These are phyloP conservation scores for Phorcus lineatus DNA, from an alignment of 2,888 invertebrate genomes.

Conservation along the genomic window DNA sequence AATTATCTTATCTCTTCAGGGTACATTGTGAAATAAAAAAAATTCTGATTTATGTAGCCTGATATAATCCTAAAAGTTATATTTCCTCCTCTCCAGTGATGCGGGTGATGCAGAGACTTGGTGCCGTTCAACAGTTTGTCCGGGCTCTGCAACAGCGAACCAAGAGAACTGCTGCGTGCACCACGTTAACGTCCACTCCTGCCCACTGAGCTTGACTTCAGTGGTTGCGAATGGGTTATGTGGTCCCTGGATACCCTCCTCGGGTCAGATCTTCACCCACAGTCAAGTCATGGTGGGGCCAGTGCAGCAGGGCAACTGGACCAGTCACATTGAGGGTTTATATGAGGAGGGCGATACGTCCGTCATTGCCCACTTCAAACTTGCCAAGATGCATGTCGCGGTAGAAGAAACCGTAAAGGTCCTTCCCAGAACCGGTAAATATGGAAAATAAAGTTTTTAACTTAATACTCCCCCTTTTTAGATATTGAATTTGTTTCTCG, in stretches of 20 bases:
- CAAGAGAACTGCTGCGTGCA: slow-evolving; percentile 64
- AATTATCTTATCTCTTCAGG: no score
- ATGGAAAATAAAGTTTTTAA: no score
- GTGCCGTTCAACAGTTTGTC: slow-evolving; percentile 64
- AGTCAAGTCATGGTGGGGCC: slow-evolving; percentile 59
- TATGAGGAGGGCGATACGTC: slow-evolving; percentile 58
- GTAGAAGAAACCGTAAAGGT: slow-evolving; percentile 55
- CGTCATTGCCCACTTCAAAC: slow-evolving; percentile 68
- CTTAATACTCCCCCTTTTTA: no score
- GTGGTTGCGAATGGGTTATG: slow-evolving; percentile 52
- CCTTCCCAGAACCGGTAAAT: slow-evolving; percentile 58
- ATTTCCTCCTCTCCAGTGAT: slow-evolving; percentile 35
- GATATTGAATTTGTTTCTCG: no score
- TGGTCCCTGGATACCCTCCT: slow-evolving; percentile 68
- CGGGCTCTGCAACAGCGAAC: slow-evolving; percentile 44
- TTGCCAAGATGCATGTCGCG: slow-evolving; percentile 63
- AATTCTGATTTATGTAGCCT: no score
- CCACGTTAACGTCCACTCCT: slow-evolving; percentile 57
- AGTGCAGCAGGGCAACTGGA: slow-evolving; percentile 56
- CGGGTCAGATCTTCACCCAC: slow-evolving; percentile 64
- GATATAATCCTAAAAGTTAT: not conserved
- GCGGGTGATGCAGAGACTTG: slow-evolving; percentile 53
- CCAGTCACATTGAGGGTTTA: slow-evolving; percentile 54
- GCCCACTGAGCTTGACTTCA: slow-evolving; percentile 46
- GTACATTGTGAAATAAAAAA: no score